Percentiles rank a stretch among this genome's conserved stretches.
Conservation (phyloP, 1,140 invertebrate genomes). For the Lineus longissimus region DNA sequence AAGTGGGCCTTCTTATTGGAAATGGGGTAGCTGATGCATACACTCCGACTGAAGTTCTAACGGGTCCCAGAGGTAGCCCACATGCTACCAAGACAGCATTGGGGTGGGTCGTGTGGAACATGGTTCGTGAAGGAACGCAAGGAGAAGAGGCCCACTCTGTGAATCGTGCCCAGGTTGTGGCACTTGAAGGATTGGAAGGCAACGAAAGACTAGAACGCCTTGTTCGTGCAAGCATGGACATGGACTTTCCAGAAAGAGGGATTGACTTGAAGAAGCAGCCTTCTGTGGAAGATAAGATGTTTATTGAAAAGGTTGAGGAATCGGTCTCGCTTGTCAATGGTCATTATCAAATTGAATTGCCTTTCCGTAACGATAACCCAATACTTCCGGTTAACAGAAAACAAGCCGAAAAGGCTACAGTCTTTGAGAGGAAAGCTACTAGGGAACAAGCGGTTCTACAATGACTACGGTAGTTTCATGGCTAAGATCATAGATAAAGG, state of each 20-base stretch:
- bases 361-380: constrained; percentile 6
- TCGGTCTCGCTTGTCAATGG: constrained; percentile 12
- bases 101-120: too few species aligned
- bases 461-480: constrained; percentile 19
- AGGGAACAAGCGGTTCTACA: constrained; percentile 13
- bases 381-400: constrained; percentile 12
- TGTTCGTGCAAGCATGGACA: constrained; percentile 16
- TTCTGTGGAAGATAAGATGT: constrained; percentile 16
- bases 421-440: constrained; percentile 9
- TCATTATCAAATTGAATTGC: constrained; percentile 13
- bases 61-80: too few species aligned
- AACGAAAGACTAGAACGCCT: constrained; percentile 11
- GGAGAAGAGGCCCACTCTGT: too few species aligned
- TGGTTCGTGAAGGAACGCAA: too few species aligned
- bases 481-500: constrained; percentile 12
- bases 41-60: too few species aligned
- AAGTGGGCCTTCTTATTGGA: too few species aligned
- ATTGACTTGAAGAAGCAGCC: constrained; percentile 15
- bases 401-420: constrained; percentile 8
- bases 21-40: too few species aligned
- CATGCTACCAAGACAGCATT: too few species aligned
- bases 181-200: background rate
- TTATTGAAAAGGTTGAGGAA: constrained; percentile 11
- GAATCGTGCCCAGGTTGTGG: too few species aligned
- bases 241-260: constrained; percentile 17